Percentiles rank a stretch among this genome's conserved stretches.
Conservation (phyloP, 2,113 vertebrate species). For the Oryctolagus cuniculus region DNA sequence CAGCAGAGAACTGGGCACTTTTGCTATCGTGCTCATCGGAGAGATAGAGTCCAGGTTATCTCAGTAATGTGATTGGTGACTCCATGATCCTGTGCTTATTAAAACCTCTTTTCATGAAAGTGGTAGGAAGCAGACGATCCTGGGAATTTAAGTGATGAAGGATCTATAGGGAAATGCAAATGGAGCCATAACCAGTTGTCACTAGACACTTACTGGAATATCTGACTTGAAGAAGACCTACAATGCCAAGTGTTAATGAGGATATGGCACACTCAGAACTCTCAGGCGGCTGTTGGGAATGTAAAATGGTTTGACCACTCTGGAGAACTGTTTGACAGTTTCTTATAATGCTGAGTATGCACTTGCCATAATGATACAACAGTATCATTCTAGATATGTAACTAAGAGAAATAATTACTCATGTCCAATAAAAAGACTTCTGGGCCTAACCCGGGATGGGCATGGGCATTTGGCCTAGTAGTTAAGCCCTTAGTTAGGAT, state of each 20-base stretch:
- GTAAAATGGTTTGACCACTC: background rate
- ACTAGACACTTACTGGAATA: background rate
- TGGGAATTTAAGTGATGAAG: conserved; percentile 27
- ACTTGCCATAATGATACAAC: background rate
- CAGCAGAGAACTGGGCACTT: background rate
- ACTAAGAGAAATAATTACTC: conserved; percentile 25
- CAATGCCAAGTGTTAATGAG: background rate
- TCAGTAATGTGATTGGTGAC: background rate
- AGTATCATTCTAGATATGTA: background rate
- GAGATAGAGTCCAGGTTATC: conserved; percentile 15
- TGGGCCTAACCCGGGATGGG: too few species aligned
- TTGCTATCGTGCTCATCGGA: background rate
- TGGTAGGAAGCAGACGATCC: conserved; percentile 20
- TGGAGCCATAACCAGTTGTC: conserved; percentile 9
- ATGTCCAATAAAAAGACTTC: background rate
- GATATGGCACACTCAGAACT: background rate
- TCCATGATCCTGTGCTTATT: background rate
- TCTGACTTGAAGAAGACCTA: background rate
- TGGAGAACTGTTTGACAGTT: background rate
- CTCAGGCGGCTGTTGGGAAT: background rate
- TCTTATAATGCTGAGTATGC: background rate
- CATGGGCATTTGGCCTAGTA: too few species aligned
- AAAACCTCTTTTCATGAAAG: conserved; percentile 46
- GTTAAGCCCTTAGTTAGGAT: too few species aligned
- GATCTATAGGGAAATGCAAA: conserved; percentile 34